Percentiles rank a stretch among this genome's conserved stretches.
These are phyloP conservation scores for Cantharis lateralis DNA, from an alignment of 2,888 invertebrate genomes.

Conservation along the genomic window DNA sequence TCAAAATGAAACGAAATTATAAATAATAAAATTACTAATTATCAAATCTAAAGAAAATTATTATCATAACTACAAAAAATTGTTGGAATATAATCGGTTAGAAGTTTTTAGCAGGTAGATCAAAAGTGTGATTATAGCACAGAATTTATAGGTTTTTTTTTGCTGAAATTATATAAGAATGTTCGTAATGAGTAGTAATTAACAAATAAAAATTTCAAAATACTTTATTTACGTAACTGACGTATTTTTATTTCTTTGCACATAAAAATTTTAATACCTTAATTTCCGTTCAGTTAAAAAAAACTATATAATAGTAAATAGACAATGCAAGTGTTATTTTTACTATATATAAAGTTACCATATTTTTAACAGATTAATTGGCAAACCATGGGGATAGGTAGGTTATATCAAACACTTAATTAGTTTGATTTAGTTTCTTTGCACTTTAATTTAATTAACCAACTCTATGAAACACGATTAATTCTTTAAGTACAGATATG, in stretches of 20 bases:
- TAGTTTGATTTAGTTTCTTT: background rate
- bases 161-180: background rate
- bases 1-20: background rate
- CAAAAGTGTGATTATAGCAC: background rate
- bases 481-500: background rate
- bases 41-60: background rate
- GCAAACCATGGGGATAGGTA: background rate
- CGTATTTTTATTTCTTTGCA: background rate
- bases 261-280: background rate
- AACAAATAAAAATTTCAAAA: background rate
- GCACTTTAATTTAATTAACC: background rate
- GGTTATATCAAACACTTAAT: background rate
- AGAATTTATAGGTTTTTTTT: background rate
- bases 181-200: background rate
- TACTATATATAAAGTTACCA: no score
- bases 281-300: background rate
- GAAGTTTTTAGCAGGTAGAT: background rate
- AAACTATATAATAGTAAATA: background rate
- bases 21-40: background rate
- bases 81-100: background rate
- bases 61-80: background rate
- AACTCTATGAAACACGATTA: background rate
- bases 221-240: background rate
- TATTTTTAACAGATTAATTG: background rate
- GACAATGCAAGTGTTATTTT: no score